A percentile compares a stretch with the other conserved stretches of the same genome.
phyloP scores from a whole-genome alignment of 2,888 invertebrate species.

The Polyommatus iphigenia region DNA sequence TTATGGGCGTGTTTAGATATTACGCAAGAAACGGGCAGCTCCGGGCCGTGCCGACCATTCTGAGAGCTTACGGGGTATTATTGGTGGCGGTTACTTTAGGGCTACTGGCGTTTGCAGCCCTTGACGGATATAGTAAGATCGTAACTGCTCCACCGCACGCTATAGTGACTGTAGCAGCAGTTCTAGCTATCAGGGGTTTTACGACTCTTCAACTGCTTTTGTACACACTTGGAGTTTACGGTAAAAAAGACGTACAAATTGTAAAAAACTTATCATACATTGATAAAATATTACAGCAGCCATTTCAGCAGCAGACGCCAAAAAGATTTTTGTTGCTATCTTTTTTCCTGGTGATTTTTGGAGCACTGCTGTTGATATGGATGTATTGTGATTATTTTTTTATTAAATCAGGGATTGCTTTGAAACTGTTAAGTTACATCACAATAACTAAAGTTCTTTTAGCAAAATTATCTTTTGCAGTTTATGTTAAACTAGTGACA shows the following conservation, averaged over 20 bases:
- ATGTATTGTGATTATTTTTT: neutral
- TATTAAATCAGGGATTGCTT: neutral
- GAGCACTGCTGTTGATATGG: neutral
- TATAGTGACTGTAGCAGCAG: neutral
- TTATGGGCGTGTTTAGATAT: neutral
- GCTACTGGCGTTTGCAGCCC: neutral
- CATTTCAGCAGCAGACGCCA: neutral
- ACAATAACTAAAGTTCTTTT: neutral
- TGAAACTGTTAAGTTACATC: neutral
- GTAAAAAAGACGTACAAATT: slow-evolving; percentile 3
- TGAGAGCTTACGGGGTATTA: neutral
- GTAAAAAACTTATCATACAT: neutral
- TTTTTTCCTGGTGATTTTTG: neutral
- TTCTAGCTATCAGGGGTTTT: neutral
- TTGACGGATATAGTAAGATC: neutral
- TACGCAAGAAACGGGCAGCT: neutral
- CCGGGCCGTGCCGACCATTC: neutral
- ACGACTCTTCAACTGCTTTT: neutral
- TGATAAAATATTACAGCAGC: slow-evolving; percentile 1
- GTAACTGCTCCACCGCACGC: too few species aligned
- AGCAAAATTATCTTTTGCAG: neutral
- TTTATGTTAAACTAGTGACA: neutral
- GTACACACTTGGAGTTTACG: neutral
- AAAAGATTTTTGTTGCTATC: neutral
- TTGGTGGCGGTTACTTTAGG: neutral